Base-by-base conservation (phyloP, 1,140 invertebrate species). In the Nymphalis io region DNA sequence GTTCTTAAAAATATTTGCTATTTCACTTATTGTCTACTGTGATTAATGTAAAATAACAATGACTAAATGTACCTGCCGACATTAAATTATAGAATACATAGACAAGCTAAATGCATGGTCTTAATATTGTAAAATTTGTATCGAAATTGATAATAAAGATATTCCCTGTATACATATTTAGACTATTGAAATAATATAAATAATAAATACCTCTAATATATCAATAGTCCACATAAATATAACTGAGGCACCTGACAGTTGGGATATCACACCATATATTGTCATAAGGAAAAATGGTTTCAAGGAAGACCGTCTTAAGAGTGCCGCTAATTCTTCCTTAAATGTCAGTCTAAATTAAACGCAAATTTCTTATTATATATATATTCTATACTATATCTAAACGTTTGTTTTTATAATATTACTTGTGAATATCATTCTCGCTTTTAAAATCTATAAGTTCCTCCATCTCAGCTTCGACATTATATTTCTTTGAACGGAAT, bases 401-500 rank as follows among this genome's bases (percentile, higher is more conserved):
- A 55, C 23, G 20, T 55, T 23, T 57, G 8, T n/a, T 64, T 58
- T 48, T 33, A 63, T 70, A 69, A 73, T 51, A 44, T 76, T 70
- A 84, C 83, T 70, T 81, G 72, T 76, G 74, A 78, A 87, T 71
- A 57, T 81, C 60, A 70, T 85, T 84, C 27, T 70, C 75, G n/a
- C 46, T 58, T 42, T 83, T 85, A 59, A 79, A 87, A 8, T 84
- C 78, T 40, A 74, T 73, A 1, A 87, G 23, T 18, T 81, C 72
- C 0, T 74, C 70, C 66, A 85, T 78, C 67, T 85, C 84, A 21
- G 60, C 39, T 0, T 80, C 67, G 15, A 83, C 63, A 40, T 84
- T 68, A 53, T 81, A 79, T 20, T 76, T 48, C 8, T 65, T 46
- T 3, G 68, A 57, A 57, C 84, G 70, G 39, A 84, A 81, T 27